A percentile compares a stretch with the other conserved stretches of the same genome.
Evolutionary conservation across 2,113 vertebrate species (phyloP).

Genomic region (Elachura formosa): DNA sequence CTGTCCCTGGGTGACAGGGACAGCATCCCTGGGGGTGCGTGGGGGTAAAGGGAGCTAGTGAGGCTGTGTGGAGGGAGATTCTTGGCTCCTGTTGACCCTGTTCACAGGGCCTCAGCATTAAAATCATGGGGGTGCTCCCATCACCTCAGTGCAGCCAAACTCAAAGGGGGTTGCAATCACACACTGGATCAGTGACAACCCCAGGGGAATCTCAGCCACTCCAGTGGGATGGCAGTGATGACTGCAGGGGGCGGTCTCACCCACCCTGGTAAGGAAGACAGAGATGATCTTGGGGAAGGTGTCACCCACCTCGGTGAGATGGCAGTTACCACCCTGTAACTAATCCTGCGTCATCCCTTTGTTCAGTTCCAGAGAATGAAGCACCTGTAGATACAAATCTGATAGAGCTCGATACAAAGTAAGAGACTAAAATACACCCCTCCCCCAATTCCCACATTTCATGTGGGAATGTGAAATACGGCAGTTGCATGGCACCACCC

Average conservation of each 20-base stretch:
- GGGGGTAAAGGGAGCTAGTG: neutral
- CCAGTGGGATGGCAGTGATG: neutral
- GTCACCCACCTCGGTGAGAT: neutral
- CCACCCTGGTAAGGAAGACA: neutral
- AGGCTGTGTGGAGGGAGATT: neutral
- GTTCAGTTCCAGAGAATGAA: constrained; percentile 85
- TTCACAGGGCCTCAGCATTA: neutral
- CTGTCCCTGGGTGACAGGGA: too few relatives aligned
- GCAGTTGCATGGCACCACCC: neutral
- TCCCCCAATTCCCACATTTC: neutral
- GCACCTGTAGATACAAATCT: constrained; percentile 89
- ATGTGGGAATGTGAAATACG: neutral
- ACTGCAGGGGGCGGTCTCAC: neutral
- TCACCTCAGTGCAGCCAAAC: neutral
- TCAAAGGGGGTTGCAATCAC: neutral
- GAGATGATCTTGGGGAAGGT: neutral
- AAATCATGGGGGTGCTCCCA: neutral
- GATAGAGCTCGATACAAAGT: constrained; percentile 96
- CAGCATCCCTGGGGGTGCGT: neutral
- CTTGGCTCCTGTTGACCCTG: neutral
- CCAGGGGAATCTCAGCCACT: neutral
- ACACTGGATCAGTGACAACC: neutral
- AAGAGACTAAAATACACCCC: constrained; percentile 54
- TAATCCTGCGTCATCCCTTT: constrained; percentile 8
- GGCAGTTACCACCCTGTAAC: neutral